A percentile compares a stretch with the other conserved stretches of the same genome.
These are phyloP conservation scores for Chlamydotis undulata DNA, from an alignment of 2,113 vertebrate species.

Conservation along the genomic window DNA sequence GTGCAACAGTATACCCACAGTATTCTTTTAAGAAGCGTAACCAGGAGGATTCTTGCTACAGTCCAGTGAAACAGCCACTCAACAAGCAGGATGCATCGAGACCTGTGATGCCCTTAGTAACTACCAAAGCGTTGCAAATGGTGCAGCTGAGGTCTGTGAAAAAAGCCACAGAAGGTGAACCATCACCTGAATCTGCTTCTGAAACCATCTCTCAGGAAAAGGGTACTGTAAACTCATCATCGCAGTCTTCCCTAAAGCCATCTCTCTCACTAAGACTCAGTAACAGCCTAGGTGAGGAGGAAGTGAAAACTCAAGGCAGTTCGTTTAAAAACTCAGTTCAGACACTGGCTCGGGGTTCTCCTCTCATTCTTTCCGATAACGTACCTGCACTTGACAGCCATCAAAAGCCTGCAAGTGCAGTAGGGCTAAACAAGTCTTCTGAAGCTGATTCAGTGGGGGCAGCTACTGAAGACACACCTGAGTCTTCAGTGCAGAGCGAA, in stretches of 20 bases:
- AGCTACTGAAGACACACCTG: neutral
- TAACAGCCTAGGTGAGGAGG: slow-evolving; percentile 69
- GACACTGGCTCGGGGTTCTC: slow-evolving; percentile 60
- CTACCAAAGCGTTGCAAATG: slow-evolving; percentile 86
- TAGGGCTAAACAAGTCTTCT: neutral
- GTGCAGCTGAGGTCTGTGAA: slow-evolving; percentile 89
- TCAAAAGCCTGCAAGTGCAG: neutral
- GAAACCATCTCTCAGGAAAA: slow-evolving; percentile 74
- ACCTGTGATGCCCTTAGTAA: slow-evolving; percentile 85
- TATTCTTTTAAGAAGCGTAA: slow-evolving; percentile 49
- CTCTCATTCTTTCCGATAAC: slow-evolving; percentile 40
- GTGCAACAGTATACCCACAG: slow-evolving; percentile 47
- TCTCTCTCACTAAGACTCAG: slow-evolving; percentile 72
- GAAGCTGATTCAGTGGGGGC: neutral
- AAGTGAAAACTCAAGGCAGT: slow-evolving; percentile 68
- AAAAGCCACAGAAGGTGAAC: slow-evolving; percentile 61
- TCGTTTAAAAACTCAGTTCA: slow-evolving; percentile 73
- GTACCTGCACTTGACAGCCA: neutral
- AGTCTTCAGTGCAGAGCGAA: neutral
- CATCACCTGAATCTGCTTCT: slow-evolving; percentile 12
- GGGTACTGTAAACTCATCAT: slow-evolving; percentile 27
- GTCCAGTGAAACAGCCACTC: slow-evolving; percentile 4
- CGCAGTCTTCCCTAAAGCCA: slow-evolving; percentile 67
- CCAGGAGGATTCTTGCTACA: slow-evolving; percentile 41
- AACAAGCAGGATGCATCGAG: slow-evolving; percentile 63